Evolutionary conservation across 2,888 invertebrate species (phyloP), one percentile per base, ranked within the genome.

Genomic region (Oscheius sp.): DNA sequence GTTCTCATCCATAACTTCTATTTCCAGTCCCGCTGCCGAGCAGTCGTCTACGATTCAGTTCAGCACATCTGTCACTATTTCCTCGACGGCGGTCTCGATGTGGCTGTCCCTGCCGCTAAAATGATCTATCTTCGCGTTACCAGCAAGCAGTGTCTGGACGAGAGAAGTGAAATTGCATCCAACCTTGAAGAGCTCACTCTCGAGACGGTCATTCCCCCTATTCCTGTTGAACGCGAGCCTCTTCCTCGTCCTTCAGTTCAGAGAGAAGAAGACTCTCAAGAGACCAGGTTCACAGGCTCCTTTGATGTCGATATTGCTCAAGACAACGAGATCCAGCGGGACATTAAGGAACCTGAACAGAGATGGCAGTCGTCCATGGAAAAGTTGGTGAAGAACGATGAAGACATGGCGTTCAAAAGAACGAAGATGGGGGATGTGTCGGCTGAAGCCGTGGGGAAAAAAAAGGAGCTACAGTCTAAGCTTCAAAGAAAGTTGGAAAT

Each of bases 1-100:
- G 58, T 11, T 33, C 29, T 71, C 33, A 2, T 73, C 32, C 66
- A n/a, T 13, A n/a, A 47, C 37, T 68, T 10, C 29, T 37, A 21
- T 9, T 79, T 85, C 70, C 75, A 88, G 88, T 85, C 86, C 13
- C 83, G 88, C 4, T 88, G 88, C 59, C 81, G 81, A 48, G 86
- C 87, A 51, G 83, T 88, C 21, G 88, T 88, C 70, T 88, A 84
- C 78, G 88, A 87, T 63, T 81, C 81, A 7, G 74, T 84, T n/a
- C 79, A 76, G 48, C 88, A 88, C 73, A 84, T 87, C 71, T 88
- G 88, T 75, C 87, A 88, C 76, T 88, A 84, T 70, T 88, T 88
- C 80, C 77, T 77, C 10, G 84, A 84, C 58, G 80, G 80, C 59
- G 82, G 81, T 21, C 74, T 77, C 32, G 82, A 83, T 76, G 78